Base-by-base conservation (phyloP, 2,113 vertebrate species). In the Boleophthalmus pectinirostris region DNA sequence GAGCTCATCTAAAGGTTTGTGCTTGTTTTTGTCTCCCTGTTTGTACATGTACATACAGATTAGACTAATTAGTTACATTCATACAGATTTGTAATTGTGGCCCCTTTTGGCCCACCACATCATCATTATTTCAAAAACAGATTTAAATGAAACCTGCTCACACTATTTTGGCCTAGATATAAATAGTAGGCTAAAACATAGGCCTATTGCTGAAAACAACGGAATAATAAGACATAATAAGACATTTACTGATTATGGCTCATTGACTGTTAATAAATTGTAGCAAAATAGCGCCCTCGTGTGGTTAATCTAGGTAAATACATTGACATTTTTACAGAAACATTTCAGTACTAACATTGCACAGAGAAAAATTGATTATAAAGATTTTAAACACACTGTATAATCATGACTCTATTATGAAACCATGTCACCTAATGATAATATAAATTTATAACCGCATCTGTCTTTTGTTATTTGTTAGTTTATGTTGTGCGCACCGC, bases 401-500 rank as follows among this genome's bases (percentile, higher is more conserved):
- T 53, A 2, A 53, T 38, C 38, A 38, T 38, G 9, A 38, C 38
- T 38, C 9, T 38, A 3, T 38, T 47, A 15, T 47, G 10, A 47
- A 47, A 47, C 12, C 13, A 8, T 8, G 1, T 5, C n/a, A 53
- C 1, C 46, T 47, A 47, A 23, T 61, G 0, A 33, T 58, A 58
- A 13, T n/a, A n/a, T 10, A 9, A 25, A n/a, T 24, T 4, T 0
- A n/a, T 16, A 15, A 0, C 5, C 5, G 8, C 57, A 29, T 7
- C 25, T 63, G 16, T n/a, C 60, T 35, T 63, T 38, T 63, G 24
- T 14, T 15, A 23, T 60, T 16, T 29, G 24, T 29, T 14, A 23
- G 20, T 21, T 57, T 73, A 43, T 46, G 21, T 25, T 64, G 61
- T 66, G 4, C 23, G 24, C 73, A 45, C 57, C 24, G 25, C 68